Base-by-base conservation (phyloP, 2,113 vertebrate genomes). In the Scalopus aquaticus region DNA sequence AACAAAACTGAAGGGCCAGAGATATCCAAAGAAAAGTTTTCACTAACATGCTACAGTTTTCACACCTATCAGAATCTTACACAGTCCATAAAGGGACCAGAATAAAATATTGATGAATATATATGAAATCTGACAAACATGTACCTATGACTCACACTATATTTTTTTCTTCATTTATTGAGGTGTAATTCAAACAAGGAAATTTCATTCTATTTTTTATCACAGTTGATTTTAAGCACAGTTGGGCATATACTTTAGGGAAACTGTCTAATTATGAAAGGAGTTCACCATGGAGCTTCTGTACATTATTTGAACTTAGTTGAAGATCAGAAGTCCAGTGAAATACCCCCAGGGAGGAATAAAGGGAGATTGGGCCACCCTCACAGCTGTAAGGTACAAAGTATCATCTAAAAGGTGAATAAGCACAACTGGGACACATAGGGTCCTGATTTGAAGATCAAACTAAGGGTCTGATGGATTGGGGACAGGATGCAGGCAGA, bases 131-230 rank as follows among this genome's bases (percentile, higher is more conserved):
- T 78, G 26, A 19, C 4, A 78, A 60, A 70, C 64, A 73, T 32
- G 19, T 78, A 90, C 5, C 81, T 81, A 72, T 39, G 7, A 54
- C 13, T 73, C 10, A 89, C 30, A 89, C 10, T 79, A 16, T 44
- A n/a, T n/a, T n/a, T 90, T 81, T 88, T 67, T 95, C 73, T 58
- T 76, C 76, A 92, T 58, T 78, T 80, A 79, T 49, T 79, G 51
- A 84, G 51, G 17, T 84, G n/a, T 90, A 92, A 83, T 58, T 58
- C 24, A 62, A 26, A 24, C 72, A 79, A 56, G 46, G 69, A 91
- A 37, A 30, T 74, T 93, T 69, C 49, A 81, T 35, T 62, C 46
- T 82, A 17, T 62, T 76, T 95, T 93, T 65, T 54, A 92, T 9
- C 26, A 88, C 85, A 83, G 32, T 37, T 88, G 60, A 60, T 76